These are phyloP conservation scores for Spongilla lacustris DNA, from an alignment of 37 sponge, comb jelly and placozoan genomes.

Conservation along the genomic window DNA sequence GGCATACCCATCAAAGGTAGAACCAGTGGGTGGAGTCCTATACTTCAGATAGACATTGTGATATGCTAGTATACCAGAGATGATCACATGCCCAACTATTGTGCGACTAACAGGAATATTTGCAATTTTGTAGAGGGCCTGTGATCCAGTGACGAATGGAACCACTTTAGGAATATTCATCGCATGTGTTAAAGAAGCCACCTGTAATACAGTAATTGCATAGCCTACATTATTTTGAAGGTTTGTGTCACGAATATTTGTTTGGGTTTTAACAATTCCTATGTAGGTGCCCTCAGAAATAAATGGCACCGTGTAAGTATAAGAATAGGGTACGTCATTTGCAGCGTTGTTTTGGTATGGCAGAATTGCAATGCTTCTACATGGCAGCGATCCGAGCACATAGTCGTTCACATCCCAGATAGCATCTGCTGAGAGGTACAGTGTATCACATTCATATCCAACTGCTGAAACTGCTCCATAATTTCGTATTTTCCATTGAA, in stretches of 20 bases:
- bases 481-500: slow-evolving; percentile 19
- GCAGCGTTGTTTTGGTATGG: not conserved
- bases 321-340: not conserved
- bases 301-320: not conserved
- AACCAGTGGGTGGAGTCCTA: slow-evolving; percentile 34
- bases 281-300: slow-evolving; percentile 16
- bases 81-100: slow-evolving; percentile 17
- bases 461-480: slow-evolving; percentile 3
- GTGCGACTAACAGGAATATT: slow-evolving; percentile 22
- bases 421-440: slow-evolving; percentile 37
- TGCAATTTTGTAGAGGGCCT: slow-evolving; percentile 27
- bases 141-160: slow-evolving; percentile 5
- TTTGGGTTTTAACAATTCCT: slow-evolving; percentile 26
- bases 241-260: slow-evolving; percentile 31
- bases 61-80: not conserved
- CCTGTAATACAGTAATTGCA: not conserved
- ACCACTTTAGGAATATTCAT: not conserved
- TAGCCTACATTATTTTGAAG: slow-evolving; percentile 24
- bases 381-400: slow-evolving; percentile 14
- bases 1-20: slow-evolving; percentile 25
- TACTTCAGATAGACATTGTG: slow-evolving; percentile 22
- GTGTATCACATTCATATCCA: slow-evolving; percentile 49
- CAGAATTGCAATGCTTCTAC: not conserved
- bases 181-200: not conserved
- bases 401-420: slow-evolving; percentile 21